A percentile compares a stretch with the other conserved stretches of the same genome.
Evolutionary conservation across 2,797 vertebrate species (phyloP).

Genomic region (Sebastolobus alascanus): DNA sequence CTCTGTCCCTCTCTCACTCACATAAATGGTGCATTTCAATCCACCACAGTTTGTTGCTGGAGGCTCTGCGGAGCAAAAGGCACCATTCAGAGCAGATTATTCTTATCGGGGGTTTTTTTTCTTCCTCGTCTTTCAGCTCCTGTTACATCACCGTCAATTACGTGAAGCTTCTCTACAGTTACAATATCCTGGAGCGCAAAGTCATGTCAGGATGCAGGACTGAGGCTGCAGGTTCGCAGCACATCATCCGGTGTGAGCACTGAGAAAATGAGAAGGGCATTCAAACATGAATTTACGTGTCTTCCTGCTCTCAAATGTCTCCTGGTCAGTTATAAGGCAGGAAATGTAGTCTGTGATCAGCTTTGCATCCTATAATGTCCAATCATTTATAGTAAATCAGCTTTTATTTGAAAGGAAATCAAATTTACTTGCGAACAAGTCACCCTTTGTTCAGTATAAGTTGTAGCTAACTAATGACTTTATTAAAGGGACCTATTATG

Average conservation of each 20-base stretch:
- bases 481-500: background rate
- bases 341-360: background rate
- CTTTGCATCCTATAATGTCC: background rate
- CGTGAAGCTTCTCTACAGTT: slow-evolving; percentile 15
- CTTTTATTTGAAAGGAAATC: slow-evolving; percentile 8
- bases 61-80: slow-evolving; percentile 50
- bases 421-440: background rate
- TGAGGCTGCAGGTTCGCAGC: slow-evolving; percentile 11
- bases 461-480: background rate
- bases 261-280: background rate
- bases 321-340: background rate
- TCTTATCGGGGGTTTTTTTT: background rate
- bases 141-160: slow-evolving; percentile 65
- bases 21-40: background rate
- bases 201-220: slow-evolving; percentile 42
- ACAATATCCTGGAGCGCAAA: slow-evolving; percentile 42
- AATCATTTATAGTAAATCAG: background rate
- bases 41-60: slow-evolving; percentile 23
- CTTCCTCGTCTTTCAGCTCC: slow-evolving; percentile 8
- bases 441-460: background rate
- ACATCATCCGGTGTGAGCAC: background rate
- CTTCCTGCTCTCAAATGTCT: background rate
- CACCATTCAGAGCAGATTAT: slow-evolving; percentile 44
- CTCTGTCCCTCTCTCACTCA: slow-evolving; percentile 12
- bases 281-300: background rate